Conservation (phyloP, 2,888 invertebrate species). For the Melanophora roralis region DNA sequence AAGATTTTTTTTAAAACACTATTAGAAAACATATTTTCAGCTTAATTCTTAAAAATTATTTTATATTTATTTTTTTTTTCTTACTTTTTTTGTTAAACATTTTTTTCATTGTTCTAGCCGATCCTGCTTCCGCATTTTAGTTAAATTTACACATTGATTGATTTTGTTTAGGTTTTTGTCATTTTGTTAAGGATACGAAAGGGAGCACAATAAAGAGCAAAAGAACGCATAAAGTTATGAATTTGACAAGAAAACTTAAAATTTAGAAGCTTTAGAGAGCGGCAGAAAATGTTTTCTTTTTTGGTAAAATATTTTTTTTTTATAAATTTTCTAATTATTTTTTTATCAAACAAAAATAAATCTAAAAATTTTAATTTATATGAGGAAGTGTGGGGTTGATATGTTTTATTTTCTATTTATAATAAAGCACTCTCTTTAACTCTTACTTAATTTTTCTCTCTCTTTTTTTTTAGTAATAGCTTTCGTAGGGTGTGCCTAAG, state of each 20-base stretch:
- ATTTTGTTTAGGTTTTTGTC: slow-evolving; percentile 17
- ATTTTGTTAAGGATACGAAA: slow-evolving; percentile 11
- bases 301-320: slow-evolving; percentile 8
- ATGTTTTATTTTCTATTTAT: slow-evolving; percentile 3
- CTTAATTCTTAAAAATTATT: slow-evolving; percentile 51
- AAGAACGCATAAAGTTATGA: background rate
- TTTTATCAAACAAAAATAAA: slow-evolving; percentile 3
- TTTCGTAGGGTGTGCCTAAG: slow-evolving; percentile 79
- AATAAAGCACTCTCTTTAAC: slow-evolving; percentile 34
- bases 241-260: slow-evolving; percentile 3
- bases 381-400: background rate
- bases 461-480: slow-evolving; percentile 78
- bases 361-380: background rate
- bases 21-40: background rate
- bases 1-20: slow-evolving; percentile 29
- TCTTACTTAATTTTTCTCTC: too few species aligned
- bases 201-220: background rate
- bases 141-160: slow-evolving; percentile 67
- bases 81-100: slow-evolving; percentile 25
- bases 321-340: slow-evolving; percentile 18
- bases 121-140: slow-evolving; percentile 77
- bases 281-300: slow-evolving; percentile 53
- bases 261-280: slow-evolving; percentile 53
- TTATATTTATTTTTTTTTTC: slow-evolving; percentile 25
- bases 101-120: slow-evolving; percentile 74